Evolutionary conservation across 2,797 vertebrate species (phyloP).

Genomic region (Botia kubotai): DNA sequence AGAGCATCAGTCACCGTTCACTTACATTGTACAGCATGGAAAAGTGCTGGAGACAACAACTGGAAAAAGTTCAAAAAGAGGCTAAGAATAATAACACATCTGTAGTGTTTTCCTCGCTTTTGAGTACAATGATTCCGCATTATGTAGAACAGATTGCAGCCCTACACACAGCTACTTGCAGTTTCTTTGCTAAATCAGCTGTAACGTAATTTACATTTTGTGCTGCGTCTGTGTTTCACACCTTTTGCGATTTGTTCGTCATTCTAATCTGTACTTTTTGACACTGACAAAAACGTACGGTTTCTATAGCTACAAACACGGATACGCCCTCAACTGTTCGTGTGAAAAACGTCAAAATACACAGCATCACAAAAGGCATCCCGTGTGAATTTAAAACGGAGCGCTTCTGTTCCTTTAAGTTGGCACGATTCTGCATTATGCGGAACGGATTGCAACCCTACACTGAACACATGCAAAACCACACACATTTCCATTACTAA

Average conservation of each 20-base stretch:
- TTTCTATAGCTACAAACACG: background rate
- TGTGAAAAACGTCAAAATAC: background rate
- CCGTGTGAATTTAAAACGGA: background rate
- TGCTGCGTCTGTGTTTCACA: background rate
- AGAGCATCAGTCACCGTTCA: no score
- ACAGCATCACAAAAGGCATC: background rate
- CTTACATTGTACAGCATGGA: no score
- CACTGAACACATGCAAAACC: slow-evolving; percentile 11
- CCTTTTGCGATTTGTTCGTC: background rate
- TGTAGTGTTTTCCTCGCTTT: background rate
- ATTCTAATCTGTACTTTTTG: background rate
- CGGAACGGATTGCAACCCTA: background rate
- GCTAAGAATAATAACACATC: no score
- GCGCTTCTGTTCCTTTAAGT: background rate
- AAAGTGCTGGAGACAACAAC: no score
- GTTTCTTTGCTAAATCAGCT: background rate
- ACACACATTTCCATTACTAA: slow-evolving; percentile 33
- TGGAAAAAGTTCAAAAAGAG: no score
- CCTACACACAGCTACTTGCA: background rate
- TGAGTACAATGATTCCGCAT: background rate
- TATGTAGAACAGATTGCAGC: background rate
- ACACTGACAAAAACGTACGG: background rate
- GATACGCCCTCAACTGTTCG: background rate
- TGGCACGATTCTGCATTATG: background rate
- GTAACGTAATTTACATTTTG: no score